Evolutionary conservation across 2,797 vertebrate genomes (phyloP), one percentile per base, ranked within the genome.

Genomic region (Gymnodraco acuticeps): DNA sequence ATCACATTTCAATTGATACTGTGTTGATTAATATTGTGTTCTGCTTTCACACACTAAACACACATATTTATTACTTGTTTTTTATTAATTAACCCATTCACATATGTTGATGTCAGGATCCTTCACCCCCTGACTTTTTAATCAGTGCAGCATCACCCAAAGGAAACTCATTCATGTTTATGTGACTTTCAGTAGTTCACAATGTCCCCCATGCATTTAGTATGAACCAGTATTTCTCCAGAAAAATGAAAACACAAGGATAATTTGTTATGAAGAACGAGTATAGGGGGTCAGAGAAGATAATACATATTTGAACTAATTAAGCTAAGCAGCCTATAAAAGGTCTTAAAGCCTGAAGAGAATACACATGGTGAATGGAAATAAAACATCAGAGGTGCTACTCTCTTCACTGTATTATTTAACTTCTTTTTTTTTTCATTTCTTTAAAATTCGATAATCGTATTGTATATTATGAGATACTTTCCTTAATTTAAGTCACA

Each of bases 1-100:
- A 78, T 85, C 52, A 86, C 88, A 81, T 65, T 81, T 78, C 43
- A 83, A 8, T 42, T 45, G 2, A 53, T 17, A 16, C 3, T 9
- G 48, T 67, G 33, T 38, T 6, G 33, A 8, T 42, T 47, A 1
- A 53, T 17, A 16, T 2, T 9, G 48, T 67, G 20, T 43, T 73
- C 13, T 70, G 12, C 4, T 85, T 80, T 54, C 23, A 43, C 10
- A 20, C 2, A 1, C 2, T 20, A 66, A 10, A 19, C 53, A 71
- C 41, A 33, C 47, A 46, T 50, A 27, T 4, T 17, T 56, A 4
- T 33, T 38, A 14, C 4, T 5, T 5, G 4, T 27, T 27, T 27
- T 27, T 1, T 27, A 27, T 27, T 27, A 27, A 27, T 27, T 5
- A 38, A 38, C 33, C 6, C 33, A 38, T 9, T 38, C 33, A 38